Percentiles rank a stretch among this genome's conserved stretches.
Conservation (phyloP, 2,113 vertebrate genomes). For the Phaethornis superciliosus region DNA sequence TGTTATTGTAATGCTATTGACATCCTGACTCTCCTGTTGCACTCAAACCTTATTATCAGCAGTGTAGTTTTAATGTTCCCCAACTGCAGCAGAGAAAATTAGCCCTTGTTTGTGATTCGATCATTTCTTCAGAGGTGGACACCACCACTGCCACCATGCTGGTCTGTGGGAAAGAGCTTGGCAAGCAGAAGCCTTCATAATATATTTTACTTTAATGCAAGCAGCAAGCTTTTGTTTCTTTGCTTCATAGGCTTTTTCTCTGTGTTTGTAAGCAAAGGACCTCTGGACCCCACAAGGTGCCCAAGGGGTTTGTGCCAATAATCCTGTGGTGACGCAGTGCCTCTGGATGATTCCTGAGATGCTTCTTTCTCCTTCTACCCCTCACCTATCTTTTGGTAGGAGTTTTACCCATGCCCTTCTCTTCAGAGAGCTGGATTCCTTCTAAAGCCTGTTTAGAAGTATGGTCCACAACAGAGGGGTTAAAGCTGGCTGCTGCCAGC, state of each 20-base stretch:
- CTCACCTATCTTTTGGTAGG: not conserved
- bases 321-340: not conserved
- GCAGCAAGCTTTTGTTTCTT: not conserved
- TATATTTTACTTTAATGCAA: not conserved
- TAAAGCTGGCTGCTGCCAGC: not conserved
- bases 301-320: not conserved
- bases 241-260: not conserved
- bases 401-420: not conserved
- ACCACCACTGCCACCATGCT: not conserved
- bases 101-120: not conserved
- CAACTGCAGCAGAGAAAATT: slow-evolving; percentile 14
- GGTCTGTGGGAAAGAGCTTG: not conserved
- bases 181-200: not conserved
- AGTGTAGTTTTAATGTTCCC: not conserved
- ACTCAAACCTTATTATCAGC: slow-evolving; percentile 42
- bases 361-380: not conserved
- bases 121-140: not conserved
- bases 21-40: slow-evolving; percentile 12
- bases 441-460: not conserved
- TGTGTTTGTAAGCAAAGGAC: not conserved
- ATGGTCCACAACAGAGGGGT: not conserved
- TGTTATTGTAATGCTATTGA: slow-evolving; percentile 52
- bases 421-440: not conserved
- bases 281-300: not conserved
- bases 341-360: not conserved